A percentile compares a stretch with the other conserved stretches of the same genome.
phyloP scores from a whole-genome alignment of 2,797 vertebrate genomes.

The Allobates femoralis region DNA sequence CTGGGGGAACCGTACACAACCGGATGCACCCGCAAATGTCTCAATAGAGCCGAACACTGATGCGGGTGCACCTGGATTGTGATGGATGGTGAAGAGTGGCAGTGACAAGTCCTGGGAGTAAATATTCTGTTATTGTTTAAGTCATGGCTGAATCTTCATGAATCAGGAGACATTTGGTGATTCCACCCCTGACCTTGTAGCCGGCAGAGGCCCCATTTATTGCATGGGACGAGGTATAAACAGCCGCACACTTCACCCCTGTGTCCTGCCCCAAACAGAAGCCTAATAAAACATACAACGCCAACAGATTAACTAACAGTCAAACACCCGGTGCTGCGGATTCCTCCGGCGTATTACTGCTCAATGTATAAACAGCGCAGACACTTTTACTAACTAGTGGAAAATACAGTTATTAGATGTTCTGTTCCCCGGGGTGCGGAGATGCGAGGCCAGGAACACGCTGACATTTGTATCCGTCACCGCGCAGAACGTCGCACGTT shows the following conservation, averaged over 20 bases:
- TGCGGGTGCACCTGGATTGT: too few relatives aligned
- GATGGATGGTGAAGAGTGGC: too few relatives aligned
- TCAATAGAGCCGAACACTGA: too few relatives aligned
- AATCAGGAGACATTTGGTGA: neutral
- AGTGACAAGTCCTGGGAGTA: too few relatives aligned
- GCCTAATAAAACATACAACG: slow-evolving; percentile 41
- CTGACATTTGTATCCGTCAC: neutral
- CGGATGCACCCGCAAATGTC: too few relatives aligned
- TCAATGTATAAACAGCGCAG: slow-evolving; percentile 45
- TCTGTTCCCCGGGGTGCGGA: slow-evolving; percentile 18
- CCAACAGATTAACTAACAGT: slow-evolving; percentile 24
- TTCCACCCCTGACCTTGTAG: too few relatives aligned
- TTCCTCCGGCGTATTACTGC: slow-evolving; percentile 34
- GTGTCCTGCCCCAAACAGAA: slow-evolving; percentile 18
- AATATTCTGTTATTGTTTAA: too few relatives aligned
- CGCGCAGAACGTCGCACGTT: neutral
- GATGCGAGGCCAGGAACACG: slow-evolving; percentile 22
- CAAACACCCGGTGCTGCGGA: neutral
- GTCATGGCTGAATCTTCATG: neutral
- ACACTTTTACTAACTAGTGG: slow-evolving; percentile 57
- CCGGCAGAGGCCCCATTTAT: neutral
- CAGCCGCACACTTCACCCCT: neutral
- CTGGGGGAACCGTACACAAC: too few relatives aligned
- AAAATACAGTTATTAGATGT: slow-evolving; percentile 43
- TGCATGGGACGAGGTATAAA: neutral